Conservation (phyloP, 2,888 invertebrate genomes). For the Tupiocoris notatus region DNA sequence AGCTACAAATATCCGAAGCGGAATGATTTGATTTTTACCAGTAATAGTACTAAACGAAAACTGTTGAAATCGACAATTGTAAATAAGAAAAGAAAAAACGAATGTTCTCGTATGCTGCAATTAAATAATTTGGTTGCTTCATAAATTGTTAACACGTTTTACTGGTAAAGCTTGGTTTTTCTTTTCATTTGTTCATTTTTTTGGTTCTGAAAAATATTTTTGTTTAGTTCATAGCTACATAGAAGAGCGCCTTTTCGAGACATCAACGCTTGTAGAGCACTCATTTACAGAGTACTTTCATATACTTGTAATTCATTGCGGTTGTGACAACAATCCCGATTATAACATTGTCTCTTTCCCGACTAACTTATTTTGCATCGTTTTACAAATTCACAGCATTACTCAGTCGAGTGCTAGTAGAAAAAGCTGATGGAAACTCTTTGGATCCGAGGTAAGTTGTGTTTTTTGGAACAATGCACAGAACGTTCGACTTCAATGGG, state of each 20-base stretch:
- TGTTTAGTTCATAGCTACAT: background rate
- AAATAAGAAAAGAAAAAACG: background rate
- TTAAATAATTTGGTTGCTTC: conserved; percentile 43
- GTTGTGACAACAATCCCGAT: background rate
- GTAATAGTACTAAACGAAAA: background rate
- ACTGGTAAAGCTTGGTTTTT: background rate
- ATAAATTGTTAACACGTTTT: conserved; percentile 10
- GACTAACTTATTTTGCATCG: background rate
- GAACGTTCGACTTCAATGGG: no score
- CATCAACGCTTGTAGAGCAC: background rate
- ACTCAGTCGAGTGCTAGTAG: no score
- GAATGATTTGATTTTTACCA: background rate
- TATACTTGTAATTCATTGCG: background rate
- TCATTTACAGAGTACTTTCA: background rate
- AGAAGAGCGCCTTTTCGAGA: background rate
- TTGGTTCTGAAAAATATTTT: background rate
- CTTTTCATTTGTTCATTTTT: no score
- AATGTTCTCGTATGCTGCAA: conserved; percentile 38
- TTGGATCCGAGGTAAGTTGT: background rate
- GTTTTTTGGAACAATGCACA: no score
- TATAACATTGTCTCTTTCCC: no score
- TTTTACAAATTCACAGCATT: no score
- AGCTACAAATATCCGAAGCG: background rate
- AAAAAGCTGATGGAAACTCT: background rate
- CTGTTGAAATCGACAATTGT: background rate